A percentile compares a stretch with the other conserved stretches of the same genome.
phyloP scores from a whole-genome alignment of 2,113 vertebrate genomes.

The Paraplagusia blochii region DNA sequence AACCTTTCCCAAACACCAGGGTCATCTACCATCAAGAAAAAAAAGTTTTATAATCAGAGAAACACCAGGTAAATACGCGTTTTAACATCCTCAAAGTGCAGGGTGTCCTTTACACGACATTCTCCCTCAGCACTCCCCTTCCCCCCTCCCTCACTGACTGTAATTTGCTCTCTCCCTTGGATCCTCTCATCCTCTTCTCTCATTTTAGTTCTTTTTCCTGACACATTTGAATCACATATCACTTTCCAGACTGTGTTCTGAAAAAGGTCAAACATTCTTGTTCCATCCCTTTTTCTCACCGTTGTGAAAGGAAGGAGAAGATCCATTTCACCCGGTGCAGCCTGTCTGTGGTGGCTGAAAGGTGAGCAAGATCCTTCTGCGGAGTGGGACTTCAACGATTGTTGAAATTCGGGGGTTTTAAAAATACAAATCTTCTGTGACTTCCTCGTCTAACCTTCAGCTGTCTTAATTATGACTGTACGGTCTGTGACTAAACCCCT shows the following conservation, averaged over 20 bases:
- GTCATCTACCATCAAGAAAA: neutral
- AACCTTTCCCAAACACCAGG: slow-evolving; percentile 14
- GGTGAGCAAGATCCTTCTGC: slow-evolving; percentile 36
- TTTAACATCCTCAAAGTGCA: slow-evolving; percentile 46
- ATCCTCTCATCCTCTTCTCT: slow-evolving; percentile 7
- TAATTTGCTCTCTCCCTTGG: slow-evolving; percentile 50
- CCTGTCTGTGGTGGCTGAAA: slow-evolving; percentile 41
- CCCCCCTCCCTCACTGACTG: slow-evolving; percentile 5
- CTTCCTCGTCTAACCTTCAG: neutral
- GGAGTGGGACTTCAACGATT: neutral
- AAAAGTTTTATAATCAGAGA: slow-evolving; percentile 56
- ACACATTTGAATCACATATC: slow-evolving; percentile 68
- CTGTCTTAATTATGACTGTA: no score
- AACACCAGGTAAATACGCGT: slow-evolving; percentile 54
- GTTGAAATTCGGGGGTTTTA: neutral
- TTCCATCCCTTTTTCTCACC: slow-evolving; percentile 52
- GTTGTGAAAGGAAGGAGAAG: slow-evolving; percentile 36
- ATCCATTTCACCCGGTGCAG: neutral
- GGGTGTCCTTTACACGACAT: slow-evolving; percentile 39
- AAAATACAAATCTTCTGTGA: slow-evolving; percentile 17
- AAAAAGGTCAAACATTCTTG: slow-evolving; percentile 73
- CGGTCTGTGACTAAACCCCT: no score
- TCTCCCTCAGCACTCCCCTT: slow-evolving; percentile 17
- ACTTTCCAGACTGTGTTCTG: slow-evolving; percentile 61
- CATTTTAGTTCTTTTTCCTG: slow-evolving; percentile 32